Evolutionary conservation across 2,797 vertebrate species (phyloP).

Genomic region (Gymnocypris eckloni): DNA sequence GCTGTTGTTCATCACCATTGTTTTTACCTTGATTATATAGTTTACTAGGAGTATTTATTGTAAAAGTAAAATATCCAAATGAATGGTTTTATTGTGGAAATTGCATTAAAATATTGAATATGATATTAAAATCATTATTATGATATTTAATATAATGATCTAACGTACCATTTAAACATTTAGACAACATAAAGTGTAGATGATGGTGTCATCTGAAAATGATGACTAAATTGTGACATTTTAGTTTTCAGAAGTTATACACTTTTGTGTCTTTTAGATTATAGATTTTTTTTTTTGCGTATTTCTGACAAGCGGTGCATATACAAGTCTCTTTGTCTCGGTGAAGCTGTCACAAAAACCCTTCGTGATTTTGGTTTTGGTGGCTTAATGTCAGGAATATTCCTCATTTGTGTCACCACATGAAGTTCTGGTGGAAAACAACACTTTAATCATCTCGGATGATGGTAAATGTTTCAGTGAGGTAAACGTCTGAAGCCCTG

Average conservation of each 20-base stretch:
- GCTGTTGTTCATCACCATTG: too few relatives aligned
- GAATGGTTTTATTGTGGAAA: background rate
- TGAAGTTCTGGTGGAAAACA: slow-evolving; percentile 6
- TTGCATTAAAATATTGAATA: background rate
- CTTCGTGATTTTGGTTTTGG: background rate
- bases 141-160: background rate
- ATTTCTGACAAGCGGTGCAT: background rate
- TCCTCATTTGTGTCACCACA: background rate
- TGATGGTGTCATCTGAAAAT: background rate
- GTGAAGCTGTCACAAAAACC: background rate
- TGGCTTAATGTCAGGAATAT: slow-evolving; percentile 1
- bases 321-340: background rate
- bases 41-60: too few relatives aligned
- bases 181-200: background rate
- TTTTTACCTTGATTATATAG: too few relatives aligned
- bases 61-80: too few relatives aligned
- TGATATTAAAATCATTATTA: too few relatives aligned
- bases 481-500: background rate
- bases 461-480: background rate
- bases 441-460: background rate
- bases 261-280: background rate
- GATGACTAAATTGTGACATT: too few relatives aligned
- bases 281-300: background rate
- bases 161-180: background rate
- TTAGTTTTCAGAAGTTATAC: background rate